phyloP scores from a whole-genome alignment of 2,888 invertebrate genomes.

The Lysandra coridon region DNA sequence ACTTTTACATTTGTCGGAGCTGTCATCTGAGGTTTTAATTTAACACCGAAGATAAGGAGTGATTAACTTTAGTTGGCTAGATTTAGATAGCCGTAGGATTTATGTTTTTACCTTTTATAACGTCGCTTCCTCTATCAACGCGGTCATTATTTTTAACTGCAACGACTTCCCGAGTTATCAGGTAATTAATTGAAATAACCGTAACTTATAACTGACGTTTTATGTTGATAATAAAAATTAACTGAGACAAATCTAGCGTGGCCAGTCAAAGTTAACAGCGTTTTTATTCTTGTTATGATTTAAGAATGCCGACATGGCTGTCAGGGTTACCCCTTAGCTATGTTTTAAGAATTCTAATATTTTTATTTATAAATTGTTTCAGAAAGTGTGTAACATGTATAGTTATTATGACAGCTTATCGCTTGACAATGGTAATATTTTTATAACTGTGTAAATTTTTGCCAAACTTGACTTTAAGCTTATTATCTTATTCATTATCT shows the following conservation, averaged over 20 bases:
- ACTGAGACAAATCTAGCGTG: conserved; percentile 29
- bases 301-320: conserved; percentile 36
- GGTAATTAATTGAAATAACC: conserved; percentile 26
- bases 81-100: not conserved
- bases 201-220: conserved; percentile 8
- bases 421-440: too few species aligned
- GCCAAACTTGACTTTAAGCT: too few species aligned
- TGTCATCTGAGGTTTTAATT: not conserved
- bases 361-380: not conserved
- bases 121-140: conserved; percentile 19
- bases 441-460: too few species aligned
- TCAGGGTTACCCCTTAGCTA: conserved; percentile 33
- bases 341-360: not conserved
- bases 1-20: not conserved
- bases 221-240: conserved; percentile 19
- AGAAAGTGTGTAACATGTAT: too few species aligned
- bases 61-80: not conserved
- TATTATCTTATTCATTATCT: too few species aligned
- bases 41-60: not conserved
- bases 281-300: conserved; percentile 47
- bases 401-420: too few species aligned
- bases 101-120: conserved; percentile 17
- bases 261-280: conserved; percentile 30
- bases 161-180: conserved; percentile 23
- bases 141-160: conserved; percentile 16